Evolutionary conservation across 2,888 invertebrate species (phyloP).

Genomic region (Apamea anceps): DNA sequence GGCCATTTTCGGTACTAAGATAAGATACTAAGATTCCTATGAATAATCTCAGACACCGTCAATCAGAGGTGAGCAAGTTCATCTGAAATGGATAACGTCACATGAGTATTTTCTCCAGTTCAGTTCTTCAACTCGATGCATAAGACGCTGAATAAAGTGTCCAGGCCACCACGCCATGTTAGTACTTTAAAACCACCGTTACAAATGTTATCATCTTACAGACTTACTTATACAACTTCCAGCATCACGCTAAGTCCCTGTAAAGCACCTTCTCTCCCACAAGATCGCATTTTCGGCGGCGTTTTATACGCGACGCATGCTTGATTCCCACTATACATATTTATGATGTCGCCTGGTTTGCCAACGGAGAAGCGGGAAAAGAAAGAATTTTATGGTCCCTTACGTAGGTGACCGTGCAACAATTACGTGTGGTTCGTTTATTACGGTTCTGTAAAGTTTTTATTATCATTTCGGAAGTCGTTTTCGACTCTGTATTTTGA

Average conservation of each 20-base stretch:
- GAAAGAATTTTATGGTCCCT: conserved; percentile 85
- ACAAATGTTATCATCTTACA: not conserved
- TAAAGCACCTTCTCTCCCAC: conserved; percentile 80
- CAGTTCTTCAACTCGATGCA: not conserved
- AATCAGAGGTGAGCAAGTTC: not conserved
- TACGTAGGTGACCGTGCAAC: conserved; percentile 83
- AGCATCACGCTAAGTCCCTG: conserved; percentile 67
- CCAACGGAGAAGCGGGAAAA: conserved; percentile 77
- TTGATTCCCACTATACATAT: conserved; percentile 90
- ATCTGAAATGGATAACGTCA: not conserved
- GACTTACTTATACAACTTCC: conserved; percentile 62
- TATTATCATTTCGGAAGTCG: conserved; percentile 25
- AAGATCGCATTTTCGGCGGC: conserved; percentile 89
- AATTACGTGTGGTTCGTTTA: conserved; percentile 69
- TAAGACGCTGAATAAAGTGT: not conserved
- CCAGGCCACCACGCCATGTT: not conserved
- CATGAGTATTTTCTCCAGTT: not conserved
- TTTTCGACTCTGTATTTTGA: conserved; percentile 1
- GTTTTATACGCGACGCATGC: conserved; percentile 90
- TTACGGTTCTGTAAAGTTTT: conserved; percentile 47
- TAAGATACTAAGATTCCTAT: no score
- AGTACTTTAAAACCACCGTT: not conserved
- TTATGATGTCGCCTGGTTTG: conserved; percentile 85
- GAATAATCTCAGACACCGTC: not conserved
- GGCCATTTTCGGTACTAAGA: no score